Base-by-base conservation (phyloP, 2,797 vertebrate species). In the Anguilla marmorata region DNA sequence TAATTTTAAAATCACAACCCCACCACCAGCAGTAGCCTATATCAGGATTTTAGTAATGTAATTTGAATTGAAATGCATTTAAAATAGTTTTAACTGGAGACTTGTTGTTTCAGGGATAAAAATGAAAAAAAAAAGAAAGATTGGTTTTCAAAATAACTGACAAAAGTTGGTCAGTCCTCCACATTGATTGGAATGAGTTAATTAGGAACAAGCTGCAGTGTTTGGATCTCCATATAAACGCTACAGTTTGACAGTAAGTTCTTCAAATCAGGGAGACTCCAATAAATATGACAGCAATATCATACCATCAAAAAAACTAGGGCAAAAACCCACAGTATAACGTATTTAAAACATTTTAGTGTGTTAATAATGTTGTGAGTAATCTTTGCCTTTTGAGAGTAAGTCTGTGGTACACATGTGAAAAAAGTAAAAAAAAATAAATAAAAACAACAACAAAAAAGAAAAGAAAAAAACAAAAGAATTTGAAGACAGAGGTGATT, bases 401-500 rank as follows among this genome's bases (percentile, higher is more conserved):
- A 79, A 87, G 69, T 63, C 33, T 19, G 69, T 72, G n/a, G 63
- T 56, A 56, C 21, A 24, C 41, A 52, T 60, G 45, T 9, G 54
- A 86, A 48, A 85, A 50, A 52, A 33, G 27, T 56, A 52, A 63
- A 66, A 0, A 41, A 19, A 50, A 74, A 60, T 12, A 79, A 74
- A 60, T 12, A 85, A 50, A 85, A 84, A 85, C 48, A 85, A 14
- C 52, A 60, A 48, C 16, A 50, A 79, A 86, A 84, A 85, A 69
- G 21, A 85, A 88, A 88, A 63, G 85, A 45, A 9, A 89, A 14
- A 87, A 56, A 79, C 21, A 21, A 83, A 88, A 56, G 27, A 33
- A 87, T 87, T 48, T 85, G 91, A 90, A 90, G 88, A 92, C 54
- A 86, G 89, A 87, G 85, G 66, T 88, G 66, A 63, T 30, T 87